A percentile compares a stretch with the other conserved stretches of the same genome.
These are phyloP conservation scores for mouse (Mus musculus) DNA, from an alignment of 2,113 vertebrate genomes.

Conservation along the genomic window DNA sequence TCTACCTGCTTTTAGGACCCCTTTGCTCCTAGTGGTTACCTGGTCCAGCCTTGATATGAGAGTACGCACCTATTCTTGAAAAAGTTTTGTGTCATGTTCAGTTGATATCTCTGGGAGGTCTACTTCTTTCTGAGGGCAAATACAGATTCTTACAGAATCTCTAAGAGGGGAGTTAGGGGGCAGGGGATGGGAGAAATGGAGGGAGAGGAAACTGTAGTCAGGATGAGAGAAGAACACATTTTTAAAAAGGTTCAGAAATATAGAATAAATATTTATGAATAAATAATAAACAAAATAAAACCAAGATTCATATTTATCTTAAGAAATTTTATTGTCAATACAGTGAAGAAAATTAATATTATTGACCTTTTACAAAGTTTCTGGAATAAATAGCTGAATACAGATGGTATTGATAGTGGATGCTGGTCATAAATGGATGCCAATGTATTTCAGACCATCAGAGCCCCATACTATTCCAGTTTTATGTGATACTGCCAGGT, in stretches of 20 bases:
- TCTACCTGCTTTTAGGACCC: neutral
- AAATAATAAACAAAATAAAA: neutral
- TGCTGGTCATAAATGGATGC: too few relatives aligned
- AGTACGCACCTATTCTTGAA: neutral
- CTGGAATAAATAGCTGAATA: neutral
- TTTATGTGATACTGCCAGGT: neutral
- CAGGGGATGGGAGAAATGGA: neutral
- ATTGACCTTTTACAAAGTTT: neutral
- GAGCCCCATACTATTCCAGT: neutral
- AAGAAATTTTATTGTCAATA: slow-evolving; percentile 27
- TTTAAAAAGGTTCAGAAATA: neutral
- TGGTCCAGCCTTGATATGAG: neutral
- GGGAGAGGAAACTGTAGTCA: neutral
- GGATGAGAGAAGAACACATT: neutral
- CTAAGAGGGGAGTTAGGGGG: too few relatives aligned
- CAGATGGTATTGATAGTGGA: neutral
- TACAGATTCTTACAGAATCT: neutral
- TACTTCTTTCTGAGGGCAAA: neutral
- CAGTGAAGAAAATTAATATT: neutral
- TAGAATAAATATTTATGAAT: neutral
- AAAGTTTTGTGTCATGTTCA: neutral
- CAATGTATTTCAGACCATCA: neutral
- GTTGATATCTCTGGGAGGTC: neutral
- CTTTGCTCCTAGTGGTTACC: too few relatives aligned
- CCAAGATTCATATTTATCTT: neutral